A percentile compares a stretch with the other conserved stretches of the same genome.
Evolutionary conservation across 2,797 vertebrate genomes (phyloP).

Genomic region (Typhlichthys subterraneus): DNA sequence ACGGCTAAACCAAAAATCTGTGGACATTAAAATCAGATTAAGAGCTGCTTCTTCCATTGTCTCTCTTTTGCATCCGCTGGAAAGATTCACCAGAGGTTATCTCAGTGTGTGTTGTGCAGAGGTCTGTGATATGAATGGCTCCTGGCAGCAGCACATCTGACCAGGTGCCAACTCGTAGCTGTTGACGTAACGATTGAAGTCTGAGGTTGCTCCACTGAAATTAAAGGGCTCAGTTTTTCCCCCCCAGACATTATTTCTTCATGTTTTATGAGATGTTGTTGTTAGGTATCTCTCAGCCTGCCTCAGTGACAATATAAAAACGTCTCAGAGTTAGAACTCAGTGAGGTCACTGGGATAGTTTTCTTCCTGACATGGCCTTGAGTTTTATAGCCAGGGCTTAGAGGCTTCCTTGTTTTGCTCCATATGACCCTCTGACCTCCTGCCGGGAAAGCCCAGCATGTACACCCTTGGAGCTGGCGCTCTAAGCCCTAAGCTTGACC

Average conservation of each 20-base stretch:
- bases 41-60: conserved; percentile 45
- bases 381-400: conserved; percentile 15
- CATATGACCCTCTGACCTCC: conserved; percentile 15
- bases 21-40: conserved; percentile 46
- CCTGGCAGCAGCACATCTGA: conserved; percentile 21
- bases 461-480: conserved; percentile 6
- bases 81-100: conserved; percentile 23
- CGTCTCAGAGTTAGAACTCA: not conserved
- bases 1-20: conserved; percentile 25
- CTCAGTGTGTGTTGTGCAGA: conserved; percentile 29
- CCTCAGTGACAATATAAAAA: conserved; percentile 4
- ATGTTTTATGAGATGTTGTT: conserved; percentile 21
- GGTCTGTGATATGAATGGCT: conserved; percentile 30
- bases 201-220: conserved; percentile 28
- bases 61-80: conserved; percentile 24
- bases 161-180: conserved; percentile 32
- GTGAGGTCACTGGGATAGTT: conserved; percentile 12
- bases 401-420: conserved; percentile 21
- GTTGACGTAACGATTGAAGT: conserved; percentile 37
- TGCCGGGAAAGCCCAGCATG: conserved; percentile 5
- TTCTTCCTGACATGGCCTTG: conserved; percentile 30
- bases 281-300: conserved; percentile 9
- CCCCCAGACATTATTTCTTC: conserved; percentile 12
- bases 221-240: conserved; percentile 26
- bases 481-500: not conserved